Percentiles rank a stretch among this genome's conserved stretches.
phyloP scores from a whole-genome alignment of 1,140 invertebrate species.

The Drosophila dunni region DNA sequence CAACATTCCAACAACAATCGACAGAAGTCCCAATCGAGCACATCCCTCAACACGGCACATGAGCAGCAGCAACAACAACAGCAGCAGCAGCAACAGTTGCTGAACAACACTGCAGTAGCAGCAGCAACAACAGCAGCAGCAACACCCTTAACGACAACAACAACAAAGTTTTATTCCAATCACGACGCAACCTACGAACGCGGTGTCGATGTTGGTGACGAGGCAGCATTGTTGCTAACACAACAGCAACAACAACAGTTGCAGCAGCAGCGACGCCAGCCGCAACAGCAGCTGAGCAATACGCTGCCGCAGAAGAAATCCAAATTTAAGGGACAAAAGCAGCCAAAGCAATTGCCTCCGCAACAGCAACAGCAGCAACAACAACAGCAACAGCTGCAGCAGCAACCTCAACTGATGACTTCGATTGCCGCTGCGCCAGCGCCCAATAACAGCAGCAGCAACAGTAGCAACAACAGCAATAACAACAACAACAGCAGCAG shows the following conservation, averaged over 20 bases:
- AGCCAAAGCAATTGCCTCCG: slow-evolving; percentile 76
- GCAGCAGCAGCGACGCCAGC: slow-evolving; percentile 48
- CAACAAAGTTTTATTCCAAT: slow-evolving; percentile 75
- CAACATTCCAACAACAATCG: slow-evolving; percentile 76
- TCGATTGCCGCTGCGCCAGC: slow-evolving; percentile 69
- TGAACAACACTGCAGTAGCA: slow-evolving; percentile 18
- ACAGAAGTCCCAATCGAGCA: slow-evolving; percentile 79
- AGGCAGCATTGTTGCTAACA: slow-evolving; percentile 69
- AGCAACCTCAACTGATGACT: slow-evolving; percentile 63
- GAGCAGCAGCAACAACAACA: slow-evolving; percentile 61
- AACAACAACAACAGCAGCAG: slow-evolving; percentile 50
- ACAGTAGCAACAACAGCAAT: slow-evolving; percentile 21
- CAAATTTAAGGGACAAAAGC: slow-evolving; percentile 80
- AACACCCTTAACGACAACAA: slow-evolving; percentile 26
- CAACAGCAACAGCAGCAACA: slow-evolving; percentile 37
- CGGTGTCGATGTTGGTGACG: slow-evolving; percentile 79
- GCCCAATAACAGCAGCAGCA: slow-evolving; percentile 40
- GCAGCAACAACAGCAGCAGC: slow-evolving; percentile 29
- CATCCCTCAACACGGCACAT: slow-evolving; percentile 76
- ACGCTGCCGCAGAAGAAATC: slow-evolving; percentile 79
- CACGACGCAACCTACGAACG: slow-evolving; percentile 70
- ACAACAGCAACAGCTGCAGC: slow-evolving; percentile 30
- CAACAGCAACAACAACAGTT: slow-evolving; percentile 49
- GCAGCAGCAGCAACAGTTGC: slow-evolving; percentile 45
- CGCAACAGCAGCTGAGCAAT: slow-evolving; percentile 55